phyloP scores from a whole-genome alignment of 1,140 invertebrate species.

The Tribolium madens region DNA sequence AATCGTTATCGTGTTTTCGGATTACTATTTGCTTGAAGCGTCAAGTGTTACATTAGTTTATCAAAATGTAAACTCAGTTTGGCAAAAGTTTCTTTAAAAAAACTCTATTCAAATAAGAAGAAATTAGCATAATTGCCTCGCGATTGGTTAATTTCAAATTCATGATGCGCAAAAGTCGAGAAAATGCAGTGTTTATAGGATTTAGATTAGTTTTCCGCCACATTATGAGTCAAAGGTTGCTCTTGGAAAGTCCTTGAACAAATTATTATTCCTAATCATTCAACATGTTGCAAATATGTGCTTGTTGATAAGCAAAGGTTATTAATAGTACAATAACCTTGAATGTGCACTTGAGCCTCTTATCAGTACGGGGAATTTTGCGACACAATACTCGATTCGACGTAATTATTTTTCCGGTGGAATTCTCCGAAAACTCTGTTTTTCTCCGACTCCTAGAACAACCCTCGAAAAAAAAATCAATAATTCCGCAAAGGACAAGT shows the following conservation, averaged over 20 bases:
- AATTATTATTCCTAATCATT: conserved; percentile 25
- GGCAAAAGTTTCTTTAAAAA: background rate
- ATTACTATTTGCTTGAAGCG: conserved; percentile 14
- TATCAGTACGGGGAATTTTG: conserved; percentile 32
- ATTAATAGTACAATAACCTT: conserved; percentile 37
- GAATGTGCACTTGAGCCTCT: conserved; percentile 33
- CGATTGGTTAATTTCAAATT: too few species aligned
- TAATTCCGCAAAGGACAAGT: background rate
- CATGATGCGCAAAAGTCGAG: background rate
- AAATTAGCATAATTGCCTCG: too few species aligned
- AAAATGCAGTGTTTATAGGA: background rate
- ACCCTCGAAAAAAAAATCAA: too few species aligned
- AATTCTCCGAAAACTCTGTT: conserved; percentile 11
- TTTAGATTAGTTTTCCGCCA: background rate
- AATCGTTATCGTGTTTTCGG: conserved; percentile 16
- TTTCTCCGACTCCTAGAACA: too few species aligned
- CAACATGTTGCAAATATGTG: conserved; percentile 32
- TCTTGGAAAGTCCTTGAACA: conserved; percentile 1
- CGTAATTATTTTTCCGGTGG: conserved; percentile 12
- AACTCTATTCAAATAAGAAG: background rate
- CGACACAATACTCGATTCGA: conserved; percentile 18
- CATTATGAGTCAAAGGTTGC: background rate
- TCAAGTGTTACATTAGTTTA: background rate
- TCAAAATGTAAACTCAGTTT: background rate
- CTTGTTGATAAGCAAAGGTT: conserved; percentile 34